phyloP scores from a whole-genome alignment of 2,113 vertebrate genomes.

The Cephalopterus ornatus region DNA sequence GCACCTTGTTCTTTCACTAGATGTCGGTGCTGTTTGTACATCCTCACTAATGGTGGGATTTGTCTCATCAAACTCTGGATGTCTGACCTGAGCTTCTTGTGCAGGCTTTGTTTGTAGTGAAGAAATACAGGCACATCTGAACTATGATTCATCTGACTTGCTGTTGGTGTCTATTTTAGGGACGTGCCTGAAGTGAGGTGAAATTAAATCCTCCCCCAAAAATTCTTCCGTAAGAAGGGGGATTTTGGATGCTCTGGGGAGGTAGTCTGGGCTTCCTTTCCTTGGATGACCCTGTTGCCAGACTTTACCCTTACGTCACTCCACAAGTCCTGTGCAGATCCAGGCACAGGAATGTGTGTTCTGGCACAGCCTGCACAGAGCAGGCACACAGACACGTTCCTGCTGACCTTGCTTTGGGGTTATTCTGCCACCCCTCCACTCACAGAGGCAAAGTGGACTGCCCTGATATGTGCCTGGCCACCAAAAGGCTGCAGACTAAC shows the following conservation, averaged over 20 bases:
- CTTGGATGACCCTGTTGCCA: neutral
- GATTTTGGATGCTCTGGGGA: neutral
- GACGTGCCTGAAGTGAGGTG: neutral
- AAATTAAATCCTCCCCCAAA: neutral
- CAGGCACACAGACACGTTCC: fast-evolving
- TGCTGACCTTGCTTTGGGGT: neutral
- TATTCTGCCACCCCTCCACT: neutral
- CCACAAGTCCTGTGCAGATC: neutral
- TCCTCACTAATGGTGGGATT: neutral
- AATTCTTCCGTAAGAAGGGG: neutral
- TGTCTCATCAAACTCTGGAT: neutral
- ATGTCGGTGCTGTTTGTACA: neutral
- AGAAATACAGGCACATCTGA: neutral
- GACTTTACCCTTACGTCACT: neutral
- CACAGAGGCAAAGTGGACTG: neutral
- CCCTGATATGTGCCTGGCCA: neutral
- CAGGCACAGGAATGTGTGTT: neutral
- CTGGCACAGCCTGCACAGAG: neutral
- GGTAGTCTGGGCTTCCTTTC: neutral
- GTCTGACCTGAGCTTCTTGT: neutral
- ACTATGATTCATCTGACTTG: neutral
- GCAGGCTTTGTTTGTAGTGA: neutral
- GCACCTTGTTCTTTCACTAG: neutral
- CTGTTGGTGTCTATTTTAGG: neutral
- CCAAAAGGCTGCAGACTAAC: constrained; percentile 23